phyloP scores from a whole-genome alignment of 2,113 vertebrate genomes.

The Aptenodytes patagonicus region DNA sequence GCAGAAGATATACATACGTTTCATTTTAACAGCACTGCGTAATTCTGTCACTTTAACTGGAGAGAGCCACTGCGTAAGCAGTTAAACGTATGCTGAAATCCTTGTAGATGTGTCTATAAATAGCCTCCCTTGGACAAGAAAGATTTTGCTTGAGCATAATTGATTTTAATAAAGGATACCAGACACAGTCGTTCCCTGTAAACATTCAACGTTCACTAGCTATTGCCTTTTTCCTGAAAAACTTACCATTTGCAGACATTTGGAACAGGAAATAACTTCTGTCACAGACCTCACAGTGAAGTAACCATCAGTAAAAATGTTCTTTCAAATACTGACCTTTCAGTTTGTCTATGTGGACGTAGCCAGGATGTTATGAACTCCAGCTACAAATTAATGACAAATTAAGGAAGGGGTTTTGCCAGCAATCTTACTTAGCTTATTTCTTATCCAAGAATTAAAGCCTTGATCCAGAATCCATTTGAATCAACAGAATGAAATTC shows the following conservation, averaged over 20 bases:
- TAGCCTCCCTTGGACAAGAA: not conserved
- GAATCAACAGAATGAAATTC: not conserved
- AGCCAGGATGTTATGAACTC: not conserved
- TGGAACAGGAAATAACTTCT: not conserved
- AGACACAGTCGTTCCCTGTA: not conserved
- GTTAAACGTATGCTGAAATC: not conserved
- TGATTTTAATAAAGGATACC: not conserved
- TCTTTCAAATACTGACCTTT: not conserved
- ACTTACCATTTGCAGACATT: not conserved
- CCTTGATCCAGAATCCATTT: not conserved
- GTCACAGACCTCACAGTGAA: not conserved
- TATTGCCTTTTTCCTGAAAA: not conserved
- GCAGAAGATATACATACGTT: not conserved
- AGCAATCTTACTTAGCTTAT: not conserved
- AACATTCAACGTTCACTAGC: not conserved
- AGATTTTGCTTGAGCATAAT: not conserved
- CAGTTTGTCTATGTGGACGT: not conserved
- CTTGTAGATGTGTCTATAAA: not conserved
- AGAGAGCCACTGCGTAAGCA: not conserved
- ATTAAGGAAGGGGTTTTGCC: not conserved
- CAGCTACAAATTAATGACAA: not conserved
- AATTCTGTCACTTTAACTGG: not conserved
- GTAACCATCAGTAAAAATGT: not conserved
- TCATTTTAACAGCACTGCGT: not conserved
- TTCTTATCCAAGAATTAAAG: not conserved